Percentiles rank a stretch among this genome's conserved stretches.
phyloP scores from a whole-genome alignment of 2,888 invertebrate species.

The Pelosia muscerda region DNA sequence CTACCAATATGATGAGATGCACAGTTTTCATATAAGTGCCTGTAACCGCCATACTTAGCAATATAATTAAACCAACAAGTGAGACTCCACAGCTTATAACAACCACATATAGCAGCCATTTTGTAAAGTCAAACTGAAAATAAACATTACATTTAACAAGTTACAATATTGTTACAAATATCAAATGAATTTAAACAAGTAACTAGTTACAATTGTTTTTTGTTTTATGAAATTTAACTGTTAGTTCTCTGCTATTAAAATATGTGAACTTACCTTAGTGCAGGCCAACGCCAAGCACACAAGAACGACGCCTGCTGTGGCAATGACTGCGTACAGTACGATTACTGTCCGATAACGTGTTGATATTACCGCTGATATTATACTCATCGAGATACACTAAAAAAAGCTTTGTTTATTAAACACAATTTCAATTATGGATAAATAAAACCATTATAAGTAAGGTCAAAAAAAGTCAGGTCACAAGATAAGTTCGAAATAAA shows the following conservation, averaged over 20 bases:
- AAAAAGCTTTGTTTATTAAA: background rate
- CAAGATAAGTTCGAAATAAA: too few relatives aligned
- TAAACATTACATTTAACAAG: background rate
- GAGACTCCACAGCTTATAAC: background rate
- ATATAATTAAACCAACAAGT: background rate
- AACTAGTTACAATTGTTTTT: too few relatives aligned
- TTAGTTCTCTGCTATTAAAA: background rate
- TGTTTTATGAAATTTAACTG: too few relatives aligned
- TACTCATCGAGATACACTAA: constrained; percentile 9
- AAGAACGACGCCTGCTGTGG: constrained; percentile 14
- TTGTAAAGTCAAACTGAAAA: constrained; percentile 16
- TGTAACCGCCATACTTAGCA: background rate
- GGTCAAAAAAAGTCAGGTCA: too few relatives aligned
- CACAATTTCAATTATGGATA: too few relatives aligned
- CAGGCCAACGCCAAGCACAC: constrained; percentile 7
- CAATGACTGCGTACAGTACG: constrained; percentile 9
- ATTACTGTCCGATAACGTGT: background rate
- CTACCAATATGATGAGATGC: background rate
- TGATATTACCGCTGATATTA: constrained; percentile 6
- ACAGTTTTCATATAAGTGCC: background rate
- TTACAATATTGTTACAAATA: too few relatives aligned
- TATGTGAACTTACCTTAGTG: constrained; percentile 2
- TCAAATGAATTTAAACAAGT: too few relatives aligned
- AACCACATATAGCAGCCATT: background rate
- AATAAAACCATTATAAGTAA: too few relatives aligned